These are phyloP conservation scores for Conus betulinus DNA, from an alignment of 1,140 invertebrate species.

Conservation along the genomic window DNA sequence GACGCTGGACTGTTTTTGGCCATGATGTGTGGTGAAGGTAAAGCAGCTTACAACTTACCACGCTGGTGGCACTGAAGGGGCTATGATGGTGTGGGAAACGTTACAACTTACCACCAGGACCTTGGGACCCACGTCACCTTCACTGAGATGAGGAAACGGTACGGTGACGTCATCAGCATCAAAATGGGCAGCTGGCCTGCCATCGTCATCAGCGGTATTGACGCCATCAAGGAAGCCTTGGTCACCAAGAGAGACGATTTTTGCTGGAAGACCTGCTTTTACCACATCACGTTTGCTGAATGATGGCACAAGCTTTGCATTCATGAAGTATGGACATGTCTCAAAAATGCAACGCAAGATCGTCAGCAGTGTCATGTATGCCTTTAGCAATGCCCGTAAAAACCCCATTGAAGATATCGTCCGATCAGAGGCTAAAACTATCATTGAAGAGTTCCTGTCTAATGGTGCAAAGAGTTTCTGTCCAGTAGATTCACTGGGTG, in stretches of 20 bases:
- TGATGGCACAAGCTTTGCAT: conserved; percentile 37
- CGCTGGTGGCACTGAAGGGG: too few species aligned
- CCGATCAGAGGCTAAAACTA: conserved; percentile 35
- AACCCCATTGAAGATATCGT: conserved; percentile 42
- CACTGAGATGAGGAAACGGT: conserved; percentile 32
- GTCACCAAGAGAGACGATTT: conserved; percentile 50
- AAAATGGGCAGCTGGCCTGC: conserved; percentile 52
- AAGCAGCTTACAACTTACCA: too few species aligned
- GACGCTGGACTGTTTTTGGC: too few species aligned
- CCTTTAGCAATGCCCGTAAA: conserved; percentile 40
- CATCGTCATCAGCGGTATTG: conserved; percentile 53
- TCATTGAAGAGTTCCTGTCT: conserved; percentile 38
- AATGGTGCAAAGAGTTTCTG: conserved; percentile 41
- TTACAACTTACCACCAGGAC: conserved; percentile 54
- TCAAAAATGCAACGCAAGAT: conserved; percentile 46
- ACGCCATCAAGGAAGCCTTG: conserved; percentile 50
- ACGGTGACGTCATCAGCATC: conserved; percentile 59
- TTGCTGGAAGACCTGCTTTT: conserved; percentile 52
- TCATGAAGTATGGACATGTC: conserved; percentile 19
- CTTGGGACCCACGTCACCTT: conserved; percentile 48
- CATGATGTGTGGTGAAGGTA: too few species aligned
- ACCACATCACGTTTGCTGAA: conserved; percentile 38
- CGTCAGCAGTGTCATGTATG: conserved; percentile 40
- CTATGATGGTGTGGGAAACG: not conserved
- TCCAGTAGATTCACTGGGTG: conserved; percentile 29